Percentiles rank a stretch among this genome's conserved stretches.
These are phyloP conservation scores for Callopanchax toddi DNA, from an alignment of 2,113 vertebrate genomes.

Conservation along the genomic window DNA sequence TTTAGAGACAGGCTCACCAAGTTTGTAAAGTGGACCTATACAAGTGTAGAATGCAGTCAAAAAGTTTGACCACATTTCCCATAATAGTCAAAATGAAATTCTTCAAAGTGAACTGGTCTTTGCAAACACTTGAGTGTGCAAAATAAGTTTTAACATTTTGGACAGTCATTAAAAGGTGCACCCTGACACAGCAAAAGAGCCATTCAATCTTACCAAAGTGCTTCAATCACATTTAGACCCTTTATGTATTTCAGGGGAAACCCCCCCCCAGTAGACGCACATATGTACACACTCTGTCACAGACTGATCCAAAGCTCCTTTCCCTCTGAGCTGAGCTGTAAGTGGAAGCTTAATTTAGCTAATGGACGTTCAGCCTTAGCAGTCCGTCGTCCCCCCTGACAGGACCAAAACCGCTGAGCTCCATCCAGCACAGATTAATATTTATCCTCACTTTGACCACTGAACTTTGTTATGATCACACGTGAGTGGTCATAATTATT, in stretches of 20 bases:
- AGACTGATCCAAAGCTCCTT: slow-evolving; percentile 56
- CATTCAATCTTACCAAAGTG: slow-evolving; percentile 33
- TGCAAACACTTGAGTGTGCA: slow-evolving; percentile 3
- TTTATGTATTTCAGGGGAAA: slow-evolving; percentile 39
- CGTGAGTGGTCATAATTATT: slow-evolving; percentile 35
- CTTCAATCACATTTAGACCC: slow-evolving; percentile 51
- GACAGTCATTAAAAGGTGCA: slow-evolving; percentile 4
- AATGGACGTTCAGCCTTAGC: slow-evolving; percentile 59
- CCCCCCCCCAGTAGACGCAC: slow-evolving; percentile 10
- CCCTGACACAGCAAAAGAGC: slow-evolving; percentile 39
- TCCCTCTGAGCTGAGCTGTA: slow-evolving; percentile 45
- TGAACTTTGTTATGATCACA: slow-evolving; percentile 46
- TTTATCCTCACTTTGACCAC: slow-evolving; percentile 18
- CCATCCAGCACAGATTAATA: slow-evolving; percentile 29
- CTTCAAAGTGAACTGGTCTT: background rate
- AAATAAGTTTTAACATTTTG: background rate
- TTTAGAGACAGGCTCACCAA: too few species aligned
- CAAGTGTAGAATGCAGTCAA: background rate
- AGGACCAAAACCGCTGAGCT: slow-evolving; percentile 13
- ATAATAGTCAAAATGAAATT: background rate
- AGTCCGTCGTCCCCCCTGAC: slow-evolving; percentile 29
- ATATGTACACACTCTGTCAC: slow-evolving; percentile 5
- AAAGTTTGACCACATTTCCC: background rate
- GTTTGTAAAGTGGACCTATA: too few species aligned
- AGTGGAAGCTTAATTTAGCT: slow-evolving; percentile 71